phyloP scores from a whole-genome alignment of 2,888 invertebrate genomes.

The Sinohyriopsis cumingii region DNA sequence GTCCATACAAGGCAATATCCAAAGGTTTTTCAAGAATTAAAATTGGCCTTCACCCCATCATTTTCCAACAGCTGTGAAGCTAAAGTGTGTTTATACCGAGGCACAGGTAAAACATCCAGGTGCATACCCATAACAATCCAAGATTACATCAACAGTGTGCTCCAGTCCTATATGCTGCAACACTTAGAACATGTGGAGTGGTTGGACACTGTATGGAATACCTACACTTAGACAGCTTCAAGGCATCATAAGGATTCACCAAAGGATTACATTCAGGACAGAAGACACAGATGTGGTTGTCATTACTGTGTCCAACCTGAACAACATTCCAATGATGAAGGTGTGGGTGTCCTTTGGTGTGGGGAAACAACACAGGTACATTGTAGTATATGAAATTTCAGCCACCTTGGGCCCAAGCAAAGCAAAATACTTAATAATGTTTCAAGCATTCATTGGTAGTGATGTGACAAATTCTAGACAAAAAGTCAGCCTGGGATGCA shows the following conservation, averaged over 20 bases:
- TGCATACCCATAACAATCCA: background rate
- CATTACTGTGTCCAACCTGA: conserved; percentile 16
- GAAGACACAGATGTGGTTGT: conserved; percentile 36
- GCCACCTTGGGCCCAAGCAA: conserved; percentile 16
- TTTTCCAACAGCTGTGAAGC: too few relatives aligned
- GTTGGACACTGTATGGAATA: background rate
- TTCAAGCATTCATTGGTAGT: conserved; percentile 40
- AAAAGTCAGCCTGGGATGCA: conserved; percentile 37
- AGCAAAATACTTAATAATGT: conserved; percentile 19
- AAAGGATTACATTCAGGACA: conserved; percentile 16
- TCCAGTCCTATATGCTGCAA: background rate
- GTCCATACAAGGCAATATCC: conserved; percentile 1
- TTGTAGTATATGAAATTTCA: conserved; percentile 29
- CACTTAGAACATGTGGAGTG: background rate
- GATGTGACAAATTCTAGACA: conserved; percentile 35
- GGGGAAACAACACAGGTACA: conserved; percentile 24
- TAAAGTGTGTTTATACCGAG: background rate
- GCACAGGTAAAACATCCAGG: background rate
- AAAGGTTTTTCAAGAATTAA: background rate
- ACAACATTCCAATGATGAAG: background rate
- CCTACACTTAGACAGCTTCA: too few relatives aligned
- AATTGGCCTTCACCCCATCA: too few relatives aligned
- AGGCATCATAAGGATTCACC: conserved; percentile 11
- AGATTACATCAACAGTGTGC: too few relatives aligned
- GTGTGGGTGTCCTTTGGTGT: conserved; percentile 33